Base-by-base conservation (phyloP, 2,888 invertebrate species). In the Tribolium freemani region DNA sequence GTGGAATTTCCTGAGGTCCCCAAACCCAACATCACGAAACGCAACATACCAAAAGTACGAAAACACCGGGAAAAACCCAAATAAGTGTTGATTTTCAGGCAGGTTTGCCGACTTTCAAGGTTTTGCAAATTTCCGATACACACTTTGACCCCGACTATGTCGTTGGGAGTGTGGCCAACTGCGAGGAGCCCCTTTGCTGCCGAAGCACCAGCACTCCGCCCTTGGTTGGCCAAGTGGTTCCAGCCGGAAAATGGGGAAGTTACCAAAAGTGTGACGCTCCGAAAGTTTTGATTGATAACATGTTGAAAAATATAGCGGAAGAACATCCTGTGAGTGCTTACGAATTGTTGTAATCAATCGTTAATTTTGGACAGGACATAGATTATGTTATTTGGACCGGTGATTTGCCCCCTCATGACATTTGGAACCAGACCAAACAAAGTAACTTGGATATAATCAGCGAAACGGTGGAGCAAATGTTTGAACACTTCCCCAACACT, bases 321-420 rank as follows among this genome's bases (percentile, higher is more conserved):
- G 93, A 93, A 44, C 96, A 96, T 87, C 91, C 93, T 69, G 94
- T 94, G 86, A 87, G 87, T 84, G 50, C 31, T 9, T 45, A 1
- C 1, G n/a, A 26, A 45, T 20, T 21, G 6, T 21, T 21, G 9
- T 26, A 13, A 20, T 6, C 13, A 56, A 8, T 57, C 11, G 44
- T 21, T 8, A 31, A 10, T 63, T 58, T 80, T 88, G 60, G 8
- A 10, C 84, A 94, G 93, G 96, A 96, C 83, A 94, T 96, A 74
- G 96, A 96, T 86, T 96, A 96, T 83, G 96, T 99, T 73, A 88
- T 97, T 57, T 97, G 98, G 96, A 98, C 98, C 0, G 98, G 98
- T 2, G 99, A 99, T 87, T 88, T 98, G 75, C 97, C 98, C 3
- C 95, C 98, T 0, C 99, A 99, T 83, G 96, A 98, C 83, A 94